A percentile compares a stretch with the other conserved stretches of the same genome.
These are phyloP conservation scores for Drosophila grimshawi DNA, from an alignment of 1,140 invertebrate genomes.

Conservation along the genomic window DNA sequence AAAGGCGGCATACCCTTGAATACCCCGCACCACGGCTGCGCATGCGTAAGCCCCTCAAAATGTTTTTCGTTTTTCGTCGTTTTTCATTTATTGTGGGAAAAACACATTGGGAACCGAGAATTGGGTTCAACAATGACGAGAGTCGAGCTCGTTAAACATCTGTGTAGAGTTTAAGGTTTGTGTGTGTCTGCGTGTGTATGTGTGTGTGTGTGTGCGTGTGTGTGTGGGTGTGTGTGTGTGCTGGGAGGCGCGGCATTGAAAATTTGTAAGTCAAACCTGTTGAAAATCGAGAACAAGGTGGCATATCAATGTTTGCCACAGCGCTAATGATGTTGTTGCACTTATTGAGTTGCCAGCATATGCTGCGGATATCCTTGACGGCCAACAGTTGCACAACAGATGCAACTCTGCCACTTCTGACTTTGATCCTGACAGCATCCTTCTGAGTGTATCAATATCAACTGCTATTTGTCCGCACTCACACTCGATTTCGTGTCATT, in stretches of 20 bases:
- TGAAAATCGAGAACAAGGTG: constrained; percentile 41
- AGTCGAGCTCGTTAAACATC: constrained; percentile 31
- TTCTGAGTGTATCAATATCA: not conserved
- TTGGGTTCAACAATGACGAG: not conserved
- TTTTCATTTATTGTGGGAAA: constrained; percentile 34
- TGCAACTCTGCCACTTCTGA: constrained; percentile 10
- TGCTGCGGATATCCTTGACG: constrained; percentile 73
- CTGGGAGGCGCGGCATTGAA: constrained; percentile 16
- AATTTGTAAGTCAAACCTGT: constrained; percentile 54
- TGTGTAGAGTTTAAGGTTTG: constrained; percentile 1
- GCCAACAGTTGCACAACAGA: constrained; percentile 12
- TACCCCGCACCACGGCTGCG: constrained; percentile 11
- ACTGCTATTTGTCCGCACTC: not conserved
- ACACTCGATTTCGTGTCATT: too few species aligned
- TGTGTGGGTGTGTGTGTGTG: constrained; percentile 10
- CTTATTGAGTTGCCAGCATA: constrained; percentile 36
- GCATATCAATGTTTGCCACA: constrained; percentile 18
- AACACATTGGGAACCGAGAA: not conserved
- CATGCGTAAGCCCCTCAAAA: constrained; percentile 65
- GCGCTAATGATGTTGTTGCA: constrained; percentile 47
- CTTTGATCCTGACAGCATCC: not conserved
- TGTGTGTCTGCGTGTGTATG: too few species aligned
- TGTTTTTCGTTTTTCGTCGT: constrained; percentile 40
- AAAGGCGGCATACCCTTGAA: constrained; percentile 48
- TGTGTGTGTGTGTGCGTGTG: not conserved